phyloP scores from a whole-genome alignment of 2,113 vertebrate species.

The Cololabis saira region DNA sequence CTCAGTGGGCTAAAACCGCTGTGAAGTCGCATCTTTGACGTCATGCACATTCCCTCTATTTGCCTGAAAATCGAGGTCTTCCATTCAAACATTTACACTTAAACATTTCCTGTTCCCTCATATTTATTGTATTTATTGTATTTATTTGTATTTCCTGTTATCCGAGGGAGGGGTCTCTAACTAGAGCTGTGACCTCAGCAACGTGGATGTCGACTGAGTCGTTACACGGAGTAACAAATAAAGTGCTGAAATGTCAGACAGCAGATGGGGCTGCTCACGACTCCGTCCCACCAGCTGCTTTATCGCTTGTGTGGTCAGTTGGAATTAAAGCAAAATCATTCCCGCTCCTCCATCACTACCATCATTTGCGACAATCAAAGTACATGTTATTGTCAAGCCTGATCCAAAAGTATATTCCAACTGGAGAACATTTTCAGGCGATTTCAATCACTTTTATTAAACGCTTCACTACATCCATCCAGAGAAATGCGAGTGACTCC shows the following conservation, averaged over 20 bases:
- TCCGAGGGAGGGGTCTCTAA: no score
- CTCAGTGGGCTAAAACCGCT: no score
- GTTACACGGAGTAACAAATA: conserved; percentile 24
- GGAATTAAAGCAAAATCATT: neutral
- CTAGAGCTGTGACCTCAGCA: neutral
- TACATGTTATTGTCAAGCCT: neutral
- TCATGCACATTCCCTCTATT: no score
- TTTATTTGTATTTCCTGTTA: no score
- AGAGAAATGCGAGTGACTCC: neutral
- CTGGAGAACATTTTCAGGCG: neutral
- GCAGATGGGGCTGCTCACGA: conserved; percentile 19
- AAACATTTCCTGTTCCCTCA: no score
- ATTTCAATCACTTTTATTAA: neutral
- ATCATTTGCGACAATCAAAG: conserved; percentile 23
- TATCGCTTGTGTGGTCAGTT: conserved; percentile 20
- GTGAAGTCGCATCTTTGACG: no score
- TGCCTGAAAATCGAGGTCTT: no score
- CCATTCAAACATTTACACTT: no score
- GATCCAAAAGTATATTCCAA: neutral
- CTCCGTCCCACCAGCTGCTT: conserved; percentile 15
- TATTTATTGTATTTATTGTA: no score
- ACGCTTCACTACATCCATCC: neutral
- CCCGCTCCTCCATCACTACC: conserved; percentile 1
- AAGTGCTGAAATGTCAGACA: conserved; percentile 31
- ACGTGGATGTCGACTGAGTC: conserved; percentile 6